phyloP scores from a whole-genome alignment of 2,113 vertebrate genomes.

The Anthoscopus minutus region DNA sequence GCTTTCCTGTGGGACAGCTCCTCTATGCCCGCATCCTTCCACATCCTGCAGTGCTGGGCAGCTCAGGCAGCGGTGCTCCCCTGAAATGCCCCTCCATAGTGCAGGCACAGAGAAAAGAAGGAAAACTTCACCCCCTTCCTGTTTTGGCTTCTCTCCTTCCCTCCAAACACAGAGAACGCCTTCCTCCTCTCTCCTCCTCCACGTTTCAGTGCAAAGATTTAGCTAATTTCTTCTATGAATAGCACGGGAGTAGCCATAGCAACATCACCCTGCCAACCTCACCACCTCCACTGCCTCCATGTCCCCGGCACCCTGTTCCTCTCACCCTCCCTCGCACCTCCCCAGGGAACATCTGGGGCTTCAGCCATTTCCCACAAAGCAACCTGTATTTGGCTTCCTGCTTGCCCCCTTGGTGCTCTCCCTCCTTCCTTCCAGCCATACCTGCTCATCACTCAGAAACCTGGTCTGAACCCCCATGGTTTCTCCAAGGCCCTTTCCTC shows the following conservation, averaged over 20 bases:
- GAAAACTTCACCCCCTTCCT: slow-evolving; percentile 34
- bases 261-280: slow-evolving; percentile 70
- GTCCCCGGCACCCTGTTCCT: slow-evolving; percentile 40
- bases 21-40: not conserved
- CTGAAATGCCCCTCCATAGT: not conserved
- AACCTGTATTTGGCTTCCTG: not conserved
- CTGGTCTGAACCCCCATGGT: accelerated
- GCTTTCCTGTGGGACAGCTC: not conserved
- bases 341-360: slow-evolving; percentile 43
- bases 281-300: slow-evolving; percentile 61
- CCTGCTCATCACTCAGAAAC: not conserved
- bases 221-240: slow-evolving; percentile 67
- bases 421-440: not conserved
- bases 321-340: slow-evolving; percentile 47
- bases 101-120: not conserved
- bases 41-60: accelerated
- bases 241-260: slow-evolving; percentile 68
- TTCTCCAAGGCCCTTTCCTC: not conserved
- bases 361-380: slow-evolving; percentile 13
- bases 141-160: slow-evolving; percentile 48
- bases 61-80: not conserved
- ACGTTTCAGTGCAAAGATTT: slow-evolving; percentile 66
- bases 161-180: not conserved
- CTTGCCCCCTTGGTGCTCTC: not conserved
- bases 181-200: slow-evolving; percentile 60